Evolutionary conservation across 2,797 vertebrate genomes (phyloP), one percentile per base, ranked within the genome.

Genomic region (Echiichthys vipera): DNA sequence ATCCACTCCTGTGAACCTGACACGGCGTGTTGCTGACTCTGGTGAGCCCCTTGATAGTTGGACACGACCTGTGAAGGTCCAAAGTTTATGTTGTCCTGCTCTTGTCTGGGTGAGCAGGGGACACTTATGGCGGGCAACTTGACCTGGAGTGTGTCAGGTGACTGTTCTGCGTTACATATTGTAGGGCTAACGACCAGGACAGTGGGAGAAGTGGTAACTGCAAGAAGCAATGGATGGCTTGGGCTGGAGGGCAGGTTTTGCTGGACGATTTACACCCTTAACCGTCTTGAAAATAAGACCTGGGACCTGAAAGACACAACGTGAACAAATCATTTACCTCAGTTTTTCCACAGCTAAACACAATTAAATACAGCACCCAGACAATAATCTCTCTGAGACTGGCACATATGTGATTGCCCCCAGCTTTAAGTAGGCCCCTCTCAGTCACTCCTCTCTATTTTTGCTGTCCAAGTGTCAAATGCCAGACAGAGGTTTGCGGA

Each of bases 111-210:
- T 17, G 74, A 75, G 6, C 36, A 58, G 53, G 78, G 66, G 37
- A 81, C 62, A 5, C 68, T 64, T 74, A 63, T 63, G 65, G 81
- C 24, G 0, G 84, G 86, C 32, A 73, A 59, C 22, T 83, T 88
- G 57, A 89, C 84, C 71, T 84, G 84, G 20, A 86, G 73, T 2
- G 69, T 66, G 57, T 84, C 81, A 2, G 73, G 65, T 0, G 81
- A 43, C 30, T 51, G 84, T 4, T 81, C 71, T 9, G 65, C 25
- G 1, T 24, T 74, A 18, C 70, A 53, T 1, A 69, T 39, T 7
- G 84, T 70, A 1, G 88, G 84, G 64, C 80, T 86, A 7, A 90
- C 79, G 0, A 89, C 71, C 56, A 88, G 81, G 27, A 86, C 55
- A 0, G 84, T 25, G 1, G 91, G 83, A 51, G 87, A 62, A n/a